Conservation (phyloP, 2,888 invertebrate genomes). For the Sphaerophoria rueppellii region DNA sequence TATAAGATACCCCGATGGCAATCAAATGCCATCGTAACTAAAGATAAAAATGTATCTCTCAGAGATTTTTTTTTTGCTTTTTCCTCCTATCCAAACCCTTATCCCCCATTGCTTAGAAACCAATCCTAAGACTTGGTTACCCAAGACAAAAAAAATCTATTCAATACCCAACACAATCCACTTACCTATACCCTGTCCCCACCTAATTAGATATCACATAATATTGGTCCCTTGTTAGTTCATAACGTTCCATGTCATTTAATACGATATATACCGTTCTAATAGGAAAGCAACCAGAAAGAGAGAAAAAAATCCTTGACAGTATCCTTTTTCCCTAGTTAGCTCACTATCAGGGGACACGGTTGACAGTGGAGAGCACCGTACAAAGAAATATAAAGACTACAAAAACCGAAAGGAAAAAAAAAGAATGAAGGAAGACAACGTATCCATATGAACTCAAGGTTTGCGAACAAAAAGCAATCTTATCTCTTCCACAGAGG, state of each 20-base stretch:
- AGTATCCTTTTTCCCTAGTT: constrained; percentile 62
- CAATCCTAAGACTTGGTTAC: constrained; percentile 3
- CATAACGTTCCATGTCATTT: constrained; percentile 72
- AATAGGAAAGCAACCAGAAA: constrained; percentile 37
- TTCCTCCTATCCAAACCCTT: background rate
- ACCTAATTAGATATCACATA: constrained; percentile 68
- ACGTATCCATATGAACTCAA: constrained; percentile 22
- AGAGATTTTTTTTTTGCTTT: background rate
- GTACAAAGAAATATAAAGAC: constrained; percentile 9
- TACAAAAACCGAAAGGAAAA: background rate
- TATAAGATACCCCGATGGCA: background rate
- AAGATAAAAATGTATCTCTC: constrained; percentile 34
- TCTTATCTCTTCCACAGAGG: constrained; percentile 71
- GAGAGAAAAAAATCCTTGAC: constrained; percentile 30
- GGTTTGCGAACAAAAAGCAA: constrained; percentile 56
- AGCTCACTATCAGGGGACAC: constrained; percentile 49
- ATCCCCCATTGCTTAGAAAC: background rate
- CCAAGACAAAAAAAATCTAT: constrained; percentile 26
- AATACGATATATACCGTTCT: constrained; percentile 66
- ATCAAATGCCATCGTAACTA: constrained; percentile 26
- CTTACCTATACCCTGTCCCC: constrained; percentile 42
- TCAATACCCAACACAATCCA: constrained; percentile 31
- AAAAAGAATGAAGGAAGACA: constrained; percentile 22
- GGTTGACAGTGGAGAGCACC: constrained; percentile 38
- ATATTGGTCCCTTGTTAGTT: constrained; percentile 73